Evolutionary conservation across 2,797 vertebrate species (phyloP), one percentile per base, ranked within the genome.

Genomic region (Orientallactaga sibirica): DNA sequence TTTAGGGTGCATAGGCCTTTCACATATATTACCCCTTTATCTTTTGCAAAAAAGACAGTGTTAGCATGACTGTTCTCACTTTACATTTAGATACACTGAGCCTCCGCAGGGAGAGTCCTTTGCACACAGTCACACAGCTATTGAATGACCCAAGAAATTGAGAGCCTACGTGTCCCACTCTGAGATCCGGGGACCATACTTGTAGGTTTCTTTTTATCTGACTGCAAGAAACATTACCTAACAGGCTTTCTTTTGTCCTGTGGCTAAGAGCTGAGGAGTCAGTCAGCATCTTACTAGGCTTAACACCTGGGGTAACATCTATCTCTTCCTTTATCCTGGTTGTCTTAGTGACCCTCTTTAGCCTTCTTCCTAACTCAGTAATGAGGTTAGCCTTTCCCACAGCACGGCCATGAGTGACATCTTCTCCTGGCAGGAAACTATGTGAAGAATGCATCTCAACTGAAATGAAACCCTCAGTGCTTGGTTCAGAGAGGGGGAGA

Each of bases 401-500:
- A 85, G 58, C 20, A 78, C 82, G 29, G 2, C 67, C 58, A 29
- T 48, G 33, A 77, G 25, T 71, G 62, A 90, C 88, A 71, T 86
- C 73, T 90, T 92, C 87, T 86, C 67, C 88, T 90, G 64, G 43
- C 62, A 87, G 85, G 70, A 79, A 92, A 83, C 80, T 92, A 91
- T 92, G 95, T 93, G 41, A 94, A 91, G 78, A 92, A 93, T 85
- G 61, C 11, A 62, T 37, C 61, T 78, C 66, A 29, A 62, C 61
- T 89, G 70, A 78, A 84, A 88, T 80, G 77, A 93, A 89, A 86
- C 92, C 76, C n/a, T 71, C 55, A 61, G 70, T 75, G 62, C 76
- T 88, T 86, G 80, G 86, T 92, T 93, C 93, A 93, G 70, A 91
- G 77, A 87, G 62, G 27, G 64, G 80, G n/a, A 18, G 11, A 64